Evolutionary conservation across 2,888 invertebrate species (phyloP), one percentile per base, ranked within the genome.

Genomic region (Spilarctia lutea): DNA sequence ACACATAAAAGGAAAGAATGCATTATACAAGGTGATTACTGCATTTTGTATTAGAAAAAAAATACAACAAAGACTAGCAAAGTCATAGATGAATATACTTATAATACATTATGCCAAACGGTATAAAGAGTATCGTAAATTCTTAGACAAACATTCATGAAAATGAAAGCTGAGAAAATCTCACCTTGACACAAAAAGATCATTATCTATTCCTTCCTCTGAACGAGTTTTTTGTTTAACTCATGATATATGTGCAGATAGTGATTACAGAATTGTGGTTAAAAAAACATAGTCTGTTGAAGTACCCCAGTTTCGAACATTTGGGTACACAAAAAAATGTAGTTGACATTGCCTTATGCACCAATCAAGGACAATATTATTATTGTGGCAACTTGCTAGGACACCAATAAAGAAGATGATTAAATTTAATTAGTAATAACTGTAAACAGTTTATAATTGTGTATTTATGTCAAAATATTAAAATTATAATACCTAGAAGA

Each of bases 111-210:
- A 30, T 18, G 30, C 6, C 16, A 18, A 30, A 30, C 18, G 18
- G 30, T 18, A 30, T 16, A 71, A 11, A 24, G 3, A 39, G 27
- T 2, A 27, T 39, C 39, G 67, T 30, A 73, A 68, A 68, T 63
- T 63, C 63, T 63, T 63, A 63, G 30, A 18, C 63, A 63, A 30
- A 63, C 63, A 63, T 63, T 63, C 16, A 30, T 63, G 30, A 63
- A 63, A 63, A 30, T 16, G 30, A 66, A 79, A 78, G 72, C 74
- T 42, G 69, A 82, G 74, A 77, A 75, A 74, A 79, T 79, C 79
- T 87, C 77, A 87, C 92, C 92, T 93, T 92, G 92, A 90, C 91
- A 90, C 75, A 85, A 87, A 88, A 87, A 88, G 83, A 86, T 82
- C 73, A 80, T 76, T 77, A 87, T 87, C 83, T 84, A 85, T 80